Base-by-base conservation (phyloP, 2,888 invertebrate species). In the Caenorhabditis doughertyi region DNA sequence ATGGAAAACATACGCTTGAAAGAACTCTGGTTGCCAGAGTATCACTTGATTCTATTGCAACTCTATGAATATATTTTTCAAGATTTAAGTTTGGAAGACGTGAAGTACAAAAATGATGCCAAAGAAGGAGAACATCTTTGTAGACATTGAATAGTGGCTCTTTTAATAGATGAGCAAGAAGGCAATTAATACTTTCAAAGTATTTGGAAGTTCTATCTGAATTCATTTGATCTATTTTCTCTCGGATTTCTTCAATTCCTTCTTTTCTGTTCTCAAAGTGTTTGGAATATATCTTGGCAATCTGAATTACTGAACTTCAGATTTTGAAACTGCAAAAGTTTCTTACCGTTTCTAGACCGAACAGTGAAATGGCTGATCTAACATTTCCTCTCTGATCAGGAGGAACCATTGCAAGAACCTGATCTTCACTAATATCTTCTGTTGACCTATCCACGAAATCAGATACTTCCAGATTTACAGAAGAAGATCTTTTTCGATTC, bases 271-370 rank as follows among this genome's bases (percentile, higher is more conserved):
- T 72, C 51, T 84, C 77, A 27, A 74, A 84, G n/a, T 79, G 76
- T 53, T 84, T 84, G 3, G 84, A 84, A 35, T 81, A 84, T 13
- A 84, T 25, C 79, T 84, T 84, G 3, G 76, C 73, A 18, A 84
- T 79, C 81, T 77, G 67, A 67, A 67, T 49, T 0, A 0, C 8
- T 11, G 9, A 5, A 5, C 23, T 11, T 25, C 0, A 55, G 27
- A 21, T 18, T 51, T 1, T 21, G 51, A 51, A 51, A 23, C 5
- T 7, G 9, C 23, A 23, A 21, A 56, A 35, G 21, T 35, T 42
- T 9, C 56, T 11, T 42, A 83, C 83, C 2, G 79, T 65, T 23
- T 74, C 74, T n/a, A 79, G n/a, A 35, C 79, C 83, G 35, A 79
- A 83, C 11, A 74, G 16, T 0, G 55, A 56, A 53, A 79, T 76